phyloP scores from a whole-genome alignment of 1,140 invertebrate genomes.

The Gonatopus flavifemur region DNA sequence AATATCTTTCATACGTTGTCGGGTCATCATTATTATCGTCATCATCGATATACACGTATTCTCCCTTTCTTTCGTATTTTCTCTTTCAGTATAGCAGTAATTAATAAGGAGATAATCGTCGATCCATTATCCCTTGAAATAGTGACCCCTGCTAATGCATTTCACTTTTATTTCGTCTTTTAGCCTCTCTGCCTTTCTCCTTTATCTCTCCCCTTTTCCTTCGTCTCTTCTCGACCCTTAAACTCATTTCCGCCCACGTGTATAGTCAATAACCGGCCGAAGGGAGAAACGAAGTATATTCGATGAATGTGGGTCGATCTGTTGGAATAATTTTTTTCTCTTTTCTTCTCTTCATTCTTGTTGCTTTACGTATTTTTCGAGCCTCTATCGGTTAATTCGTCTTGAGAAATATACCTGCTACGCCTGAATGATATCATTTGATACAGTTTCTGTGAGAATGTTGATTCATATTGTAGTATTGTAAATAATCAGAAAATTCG shows the following conservation, averaged over 20 bases:
- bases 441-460: no score
- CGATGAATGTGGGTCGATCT: not conserved
- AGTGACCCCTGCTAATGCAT: slow-evolving; percentile 12
- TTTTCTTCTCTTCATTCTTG: not conserved
- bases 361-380: not conserved
- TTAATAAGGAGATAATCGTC: slow-evolving; percentile 31
- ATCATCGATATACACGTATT: no score
- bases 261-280: slow-evolving; percentile 11
- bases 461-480: not conserved
- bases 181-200: not conserved
- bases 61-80: not conserved
- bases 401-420: no score
- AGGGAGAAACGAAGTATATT: not conserved
- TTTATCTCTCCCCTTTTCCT: not conserved
- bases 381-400: no score
- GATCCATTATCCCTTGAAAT: slow-evolving; percentile 18
- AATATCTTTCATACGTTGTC: no score
- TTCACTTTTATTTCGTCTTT: no score
- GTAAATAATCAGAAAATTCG: no score
- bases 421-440: no score
- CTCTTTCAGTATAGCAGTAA: no score
- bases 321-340: not conserved
- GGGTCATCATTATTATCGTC: no score
- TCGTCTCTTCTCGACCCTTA: not conserved
- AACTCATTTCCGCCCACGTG: slow-evolving; percentile 30